A percentile compares a stretch with the other conserved stretches of the same genome.
Conservation (phyloP, 2,113 vertebrate genomes). For the Calyptomena viridis region DNA sequence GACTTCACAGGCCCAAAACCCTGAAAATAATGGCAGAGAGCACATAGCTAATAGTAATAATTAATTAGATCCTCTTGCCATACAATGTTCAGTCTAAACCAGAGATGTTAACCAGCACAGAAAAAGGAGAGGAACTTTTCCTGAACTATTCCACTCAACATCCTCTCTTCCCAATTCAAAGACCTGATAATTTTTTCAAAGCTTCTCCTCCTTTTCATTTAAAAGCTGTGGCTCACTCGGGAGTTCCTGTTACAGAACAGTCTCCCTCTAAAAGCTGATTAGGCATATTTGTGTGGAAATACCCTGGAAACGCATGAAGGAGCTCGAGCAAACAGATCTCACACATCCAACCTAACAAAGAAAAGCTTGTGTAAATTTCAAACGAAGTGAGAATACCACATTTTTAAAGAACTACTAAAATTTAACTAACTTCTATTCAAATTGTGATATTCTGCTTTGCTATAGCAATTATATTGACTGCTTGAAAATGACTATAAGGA, state of each 20-base stretch:
- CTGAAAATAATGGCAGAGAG: neutral
- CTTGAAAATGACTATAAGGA: neutral
- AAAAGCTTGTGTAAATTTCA: slow-evolving; percentile 9
- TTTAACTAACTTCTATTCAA: neutral
- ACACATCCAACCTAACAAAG: neutral
- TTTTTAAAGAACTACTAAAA: neutral
- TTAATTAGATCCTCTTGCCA: neutral
- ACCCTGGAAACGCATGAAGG: slow-evolving; percentile 31
- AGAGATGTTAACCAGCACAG: neutral
- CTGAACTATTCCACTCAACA: neutral
- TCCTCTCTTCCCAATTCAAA: neutral
- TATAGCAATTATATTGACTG: neutral
- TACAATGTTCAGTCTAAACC: neutral
- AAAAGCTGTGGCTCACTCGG: neutral
- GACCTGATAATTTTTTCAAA: neutral
- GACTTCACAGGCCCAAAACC: neutral
- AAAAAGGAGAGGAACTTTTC: neutral
- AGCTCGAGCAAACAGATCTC: neutral
- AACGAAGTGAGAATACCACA: neutral
- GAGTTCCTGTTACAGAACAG: neutral
- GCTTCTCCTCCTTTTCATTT: neutral
- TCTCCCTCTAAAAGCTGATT: slow-evolving; percentile 18
- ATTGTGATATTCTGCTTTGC: neutral
- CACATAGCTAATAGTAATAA: neutral
- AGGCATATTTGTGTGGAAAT: slow-evolving; percentile 1